phyloP scores from a whole-genome alignment of 2,888 invertebrate species.

The Leptopilina drosophilae region DNA sequence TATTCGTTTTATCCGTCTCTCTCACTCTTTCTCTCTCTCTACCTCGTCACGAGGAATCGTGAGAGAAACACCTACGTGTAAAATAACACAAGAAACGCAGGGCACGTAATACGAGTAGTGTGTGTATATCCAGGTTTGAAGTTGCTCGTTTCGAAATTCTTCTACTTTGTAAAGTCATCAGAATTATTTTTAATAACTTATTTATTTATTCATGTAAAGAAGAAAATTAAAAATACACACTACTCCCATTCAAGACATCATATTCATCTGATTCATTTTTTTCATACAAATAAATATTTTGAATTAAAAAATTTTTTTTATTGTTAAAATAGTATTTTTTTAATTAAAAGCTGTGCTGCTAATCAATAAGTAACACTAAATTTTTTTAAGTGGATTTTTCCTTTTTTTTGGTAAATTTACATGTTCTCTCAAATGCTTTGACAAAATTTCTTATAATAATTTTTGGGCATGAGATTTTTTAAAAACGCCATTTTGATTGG shows the following conservation, averaged over 20 bases:
- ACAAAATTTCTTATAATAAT: too few relatives aligned
- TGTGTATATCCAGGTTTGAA: slow-evolving; percentile 37
- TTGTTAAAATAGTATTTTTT: too few relatives aligned
- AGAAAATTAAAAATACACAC: neutral
- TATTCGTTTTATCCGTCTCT: slow-evolving; percentile 51
- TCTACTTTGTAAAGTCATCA: slow-evolving; percentile 8
- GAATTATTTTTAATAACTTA: neutral
- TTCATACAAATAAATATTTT: neutral
- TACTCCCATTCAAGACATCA: too few relatives aligned
- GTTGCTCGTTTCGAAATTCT: neutral
- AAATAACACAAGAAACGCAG: slow-evolving; percentile 38
- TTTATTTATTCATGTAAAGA: neutral
- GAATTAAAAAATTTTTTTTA: too few relatives aligned
- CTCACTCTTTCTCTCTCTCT: slow-evolving; percentile 37
- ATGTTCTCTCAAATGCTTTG: too few relatives aligned
- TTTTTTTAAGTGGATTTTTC: too few relatives aligned
- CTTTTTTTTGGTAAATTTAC: too few relatives aligned
- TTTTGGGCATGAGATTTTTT: too few relatives aligned
- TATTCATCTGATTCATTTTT: neutral
- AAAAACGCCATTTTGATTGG: too few relatives aligned
- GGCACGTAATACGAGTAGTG: slow-evolving; percentile 46
- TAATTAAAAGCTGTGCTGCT: too few relatives aligned
- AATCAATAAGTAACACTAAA: too few relatives aligned
- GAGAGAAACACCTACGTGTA: slow-evolving; percentile 49
- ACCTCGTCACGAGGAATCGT: slow-evolving; percentile 38